These are phyloP conservation scores for Drosophila antonietae DNA, from an alignment of 2,888 invertebrate genomes.

Conservation along the genomic window DNA sequence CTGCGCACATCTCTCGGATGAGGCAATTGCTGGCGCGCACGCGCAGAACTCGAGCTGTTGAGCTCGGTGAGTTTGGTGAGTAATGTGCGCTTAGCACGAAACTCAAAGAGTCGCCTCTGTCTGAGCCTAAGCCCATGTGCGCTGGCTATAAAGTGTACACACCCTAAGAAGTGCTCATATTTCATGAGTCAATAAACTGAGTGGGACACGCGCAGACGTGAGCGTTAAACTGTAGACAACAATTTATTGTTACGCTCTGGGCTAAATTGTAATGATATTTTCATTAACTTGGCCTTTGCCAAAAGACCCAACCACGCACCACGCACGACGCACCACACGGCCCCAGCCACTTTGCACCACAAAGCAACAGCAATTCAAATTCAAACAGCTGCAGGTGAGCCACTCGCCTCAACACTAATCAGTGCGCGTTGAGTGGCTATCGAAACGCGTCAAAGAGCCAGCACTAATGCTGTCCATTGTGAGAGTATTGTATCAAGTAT, in stretches of 20 bases:
- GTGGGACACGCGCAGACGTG: constrained; percentile 56
- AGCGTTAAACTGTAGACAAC: constrained; percentile 26
- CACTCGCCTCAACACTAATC: constrained; percentile 57
- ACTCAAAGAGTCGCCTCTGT: constrained; percentile 42
- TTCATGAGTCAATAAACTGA: constrained; percentile 77
- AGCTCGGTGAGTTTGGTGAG: constrained; percentile 52
- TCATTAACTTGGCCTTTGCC: constrained; percentile 79
- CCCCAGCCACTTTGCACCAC: neutral
- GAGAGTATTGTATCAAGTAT: constrained; percentile 54
- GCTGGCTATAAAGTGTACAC: constrained; percentile 50
- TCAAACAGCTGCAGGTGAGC: constrained; percentile 61
- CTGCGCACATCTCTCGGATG: constrained; percentile 16
- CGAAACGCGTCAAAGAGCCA: constrained; percentile 67
- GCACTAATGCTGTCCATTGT: constrained; percentile 68
- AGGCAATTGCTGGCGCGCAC: constrained; percentile 42
- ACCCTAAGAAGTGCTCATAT: constrained; percentile 76
- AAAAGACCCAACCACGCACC: constrained; percentile 69
- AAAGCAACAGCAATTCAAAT: constrained; percentile 44
- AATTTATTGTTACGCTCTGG: constrained; percentile 70
- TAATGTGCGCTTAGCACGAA: constrained; percentile 77
- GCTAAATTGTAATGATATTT: constrained; percentile 79
- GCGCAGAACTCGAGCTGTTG: constrained; percentile 58
- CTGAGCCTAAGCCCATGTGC: constrained; percentile 8
- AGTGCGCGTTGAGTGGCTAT: constrained; percentile 67
- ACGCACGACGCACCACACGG: constrained; percentile 52